Percentiles rank a stretch among this genome's conserved stretches.
These are phyloP conservation scores for Papilio aristodemus DNA, from an alignment of 1,140 invertebrate genomes.

Conservation along the genomic window DNA sequence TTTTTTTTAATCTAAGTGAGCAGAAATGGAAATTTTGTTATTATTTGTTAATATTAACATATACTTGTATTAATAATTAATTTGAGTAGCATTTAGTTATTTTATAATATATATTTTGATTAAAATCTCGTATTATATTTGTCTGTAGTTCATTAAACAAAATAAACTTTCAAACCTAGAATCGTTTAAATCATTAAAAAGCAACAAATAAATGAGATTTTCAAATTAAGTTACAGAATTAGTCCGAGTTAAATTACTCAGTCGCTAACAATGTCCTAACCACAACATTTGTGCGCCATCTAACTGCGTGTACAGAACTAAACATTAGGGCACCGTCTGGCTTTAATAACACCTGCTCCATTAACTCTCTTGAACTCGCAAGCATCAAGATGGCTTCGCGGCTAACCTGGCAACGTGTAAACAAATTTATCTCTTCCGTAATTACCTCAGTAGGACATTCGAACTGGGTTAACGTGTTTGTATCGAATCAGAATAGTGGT, in stretches of 20 bases:
- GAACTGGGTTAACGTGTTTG: background rate
- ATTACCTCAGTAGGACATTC: constrained; percentile 29
- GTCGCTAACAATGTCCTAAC: constrained; percentile 37
- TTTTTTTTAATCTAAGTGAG: no score
- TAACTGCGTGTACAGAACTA: constrained; percentile 52
- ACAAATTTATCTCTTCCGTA: constrained; percentile 29
- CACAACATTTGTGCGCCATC: constrained; percentile 51
- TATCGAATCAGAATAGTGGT: background rate
- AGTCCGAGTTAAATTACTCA: constrained; percentile 33
- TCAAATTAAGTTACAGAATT: constrained; percentile 32
- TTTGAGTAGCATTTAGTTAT: no score
- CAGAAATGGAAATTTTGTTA: no score
- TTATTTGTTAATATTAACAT: no score
- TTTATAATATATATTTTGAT: no score
- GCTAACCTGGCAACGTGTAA: constrained; percentile 29
- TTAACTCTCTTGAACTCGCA: constrained; percentile 63
- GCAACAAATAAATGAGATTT: constrained; percentile 2
- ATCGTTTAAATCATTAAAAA: background rate
- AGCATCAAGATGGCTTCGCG: constrained; percentile 52
- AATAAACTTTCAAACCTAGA: background rate
- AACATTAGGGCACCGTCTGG: constrained; percentile 64
- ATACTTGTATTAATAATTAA: no score
- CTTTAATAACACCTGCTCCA: constrained; percentile 72
- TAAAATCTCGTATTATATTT: no score
- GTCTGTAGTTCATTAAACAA: no score